Percentiles rank a stretch among this genome's conserved stretches.
phyloP scores from a whole-genome alignment of 2,113 vertebrate species.

The Pelecanus crispus region DNA sequence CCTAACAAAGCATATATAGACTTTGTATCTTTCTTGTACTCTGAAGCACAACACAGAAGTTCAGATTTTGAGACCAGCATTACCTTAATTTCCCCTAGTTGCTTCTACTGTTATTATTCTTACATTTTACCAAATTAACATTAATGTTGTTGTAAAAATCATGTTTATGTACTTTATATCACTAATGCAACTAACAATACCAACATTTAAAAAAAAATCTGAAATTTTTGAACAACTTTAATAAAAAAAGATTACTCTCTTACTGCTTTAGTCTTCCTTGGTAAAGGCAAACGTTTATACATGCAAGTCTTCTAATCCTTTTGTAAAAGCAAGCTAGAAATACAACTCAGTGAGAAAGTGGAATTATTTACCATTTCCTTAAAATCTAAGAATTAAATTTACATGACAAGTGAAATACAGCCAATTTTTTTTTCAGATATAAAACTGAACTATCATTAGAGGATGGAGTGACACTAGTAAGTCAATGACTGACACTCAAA shows the following conservation, averaged over 20 bases:
- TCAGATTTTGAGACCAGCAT: neutral
- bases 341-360: neutral
- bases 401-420: neutral
- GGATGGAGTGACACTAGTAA: neutral
- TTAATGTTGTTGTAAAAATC: neutral
- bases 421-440: neutral
- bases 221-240: neutral
- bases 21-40: neutral
- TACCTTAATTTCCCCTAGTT: neutral
- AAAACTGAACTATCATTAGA: neutral
- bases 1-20: neutral
- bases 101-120: neutral
- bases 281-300: neutral
- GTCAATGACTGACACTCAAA: neutral
- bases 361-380: neutral
- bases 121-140: neutral
- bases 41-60: neutral
- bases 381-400: neutral
- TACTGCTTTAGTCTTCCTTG: neutral
- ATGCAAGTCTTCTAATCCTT: neutral
- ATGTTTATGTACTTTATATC: neutral
- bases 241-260: neutral
- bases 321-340: neutral
- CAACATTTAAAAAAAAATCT: fast-evolving
- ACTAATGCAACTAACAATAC: neutral